phyloP scores from a whole-genome alignment of 2,797 vertebrate genomes.

The Bucorvus abyssinicus region DNA sequence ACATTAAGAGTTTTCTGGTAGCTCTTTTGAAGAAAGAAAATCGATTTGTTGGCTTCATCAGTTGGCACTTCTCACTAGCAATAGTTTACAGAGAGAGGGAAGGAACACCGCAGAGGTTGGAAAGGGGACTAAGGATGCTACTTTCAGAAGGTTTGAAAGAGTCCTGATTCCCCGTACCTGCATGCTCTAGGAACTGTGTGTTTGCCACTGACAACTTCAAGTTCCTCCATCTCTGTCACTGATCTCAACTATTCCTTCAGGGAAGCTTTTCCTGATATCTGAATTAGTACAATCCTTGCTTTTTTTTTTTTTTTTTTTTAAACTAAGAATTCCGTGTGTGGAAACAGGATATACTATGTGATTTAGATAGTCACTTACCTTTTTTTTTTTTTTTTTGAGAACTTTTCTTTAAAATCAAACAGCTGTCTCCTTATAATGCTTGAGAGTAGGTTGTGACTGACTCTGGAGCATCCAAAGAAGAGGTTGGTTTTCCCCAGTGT shows the following conservation, averaged over 20 bases:
- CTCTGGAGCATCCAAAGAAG: not conserved
- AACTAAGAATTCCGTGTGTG: not conserved
- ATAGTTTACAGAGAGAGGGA: not conserved
- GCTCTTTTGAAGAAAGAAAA: slow-evolving; percentile 21
- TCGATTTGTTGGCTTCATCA: slow-evolving; percentile 39
- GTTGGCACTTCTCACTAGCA: not conserved
- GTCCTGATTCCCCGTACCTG: not conserved
- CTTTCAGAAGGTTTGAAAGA: not conserved
- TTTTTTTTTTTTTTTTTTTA: not conserved
- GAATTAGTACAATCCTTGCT: not conserved
- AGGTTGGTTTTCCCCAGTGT: not conserved
- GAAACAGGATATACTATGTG: not conserved
- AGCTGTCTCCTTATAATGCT: rapidly evolving
- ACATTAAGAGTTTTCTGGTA: not conserved
- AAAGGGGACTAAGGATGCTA: not conserved
- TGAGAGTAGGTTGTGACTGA: not conserved
- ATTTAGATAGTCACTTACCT: not conserved
- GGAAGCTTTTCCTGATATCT: not conserved
- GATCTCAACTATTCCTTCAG: not conserved
- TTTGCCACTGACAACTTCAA: not conserved
- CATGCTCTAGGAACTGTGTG: rapidly evolving
- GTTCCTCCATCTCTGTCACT: not conserved
- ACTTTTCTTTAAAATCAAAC: not conserved
- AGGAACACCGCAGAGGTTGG: not conserved
- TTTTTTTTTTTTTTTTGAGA: not conserved